Evolutionary conservation across 2,888 invertebrate genomes (phyloP), one percentile per base, ranked within the genome.

Genomic region (Leucophenga montana): DNA sequence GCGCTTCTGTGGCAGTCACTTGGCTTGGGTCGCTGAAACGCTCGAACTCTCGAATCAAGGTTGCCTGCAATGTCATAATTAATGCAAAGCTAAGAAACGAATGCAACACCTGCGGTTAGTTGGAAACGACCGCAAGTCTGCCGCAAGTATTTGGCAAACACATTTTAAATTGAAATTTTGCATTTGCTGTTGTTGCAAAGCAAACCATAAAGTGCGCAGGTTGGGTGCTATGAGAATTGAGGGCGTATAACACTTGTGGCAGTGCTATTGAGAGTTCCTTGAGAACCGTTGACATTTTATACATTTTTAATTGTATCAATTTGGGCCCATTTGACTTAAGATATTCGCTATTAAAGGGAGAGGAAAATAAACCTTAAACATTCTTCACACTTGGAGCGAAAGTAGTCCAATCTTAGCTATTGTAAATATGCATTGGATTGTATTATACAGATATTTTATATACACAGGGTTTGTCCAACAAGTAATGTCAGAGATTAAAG

Each of bases 71-170:
- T 83, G 84, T 87, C 86, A 88, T 88, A 88, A 88, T 88, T 88
- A 88, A 88, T 88, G 88, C 88, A 88, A 88, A 87, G 88, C 88
- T 87, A 77, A 83, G 72, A 82, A 87, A 87, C 85, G 86, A 86
- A 86, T 88, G 88, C 88, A 88, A 88, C 88, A 88, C 88, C 88
- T 88, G 88, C 78, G 88, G 87, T 88, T 88, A 80, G 85, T 87
- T 85, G 86, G 76, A 85, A 86, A 86, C 84, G 87, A 88, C 88
- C 87, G 80, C 87, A 79, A 79, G 76, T 76, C 75, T 74, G 69
- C 72, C 68, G 70, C 69, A 84, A 80, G 77, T 78, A 75, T 79
- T 77, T 69, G 75, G 71, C 68, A 59, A 46, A 67, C 59, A 61
- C 20, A 31, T 57, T 67, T 31, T 8, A 66, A 54, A 54, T 39